Conservation (phyloP, 2,113 vertebrate species). For the Vireo altiloquus region DNA sequence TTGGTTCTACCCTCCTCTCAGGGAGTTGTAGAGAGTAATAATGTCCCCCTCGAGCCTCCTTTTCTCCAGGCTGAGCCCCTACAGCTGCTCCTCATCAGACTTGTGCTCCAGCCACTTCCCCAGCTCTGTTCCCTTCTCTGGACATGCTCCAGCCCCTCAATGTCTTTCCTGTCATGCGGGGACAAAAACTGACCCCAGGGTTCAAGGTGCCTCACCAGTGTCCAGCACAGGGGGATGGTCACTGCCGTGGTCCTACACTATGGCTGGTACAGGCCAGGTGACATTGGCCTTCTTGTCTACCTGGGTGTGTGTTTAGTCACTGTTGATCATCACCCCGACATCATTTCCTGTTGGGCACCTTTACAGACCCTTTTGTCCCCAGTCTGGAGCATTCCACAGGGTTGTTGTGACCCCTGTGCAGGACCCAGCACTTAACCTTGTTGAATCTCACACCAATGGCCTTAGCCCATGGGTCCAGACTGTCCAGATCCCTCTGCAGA, state of each 20-base stretch:
- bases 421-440: not conserved
- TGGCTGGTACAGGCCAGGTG: not conserved
- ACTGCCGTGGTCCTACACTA: not conserved
- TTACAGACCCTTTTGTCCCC: not conserved
- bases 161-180: not conserved
- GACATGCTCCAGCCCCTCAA: not conserved
- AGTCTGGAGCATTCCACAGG: not conserved
- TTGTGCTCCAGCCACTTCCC: not conserved
- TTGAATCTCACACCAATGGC: not conserved
- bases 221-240: not conserved
- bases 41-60: not conserved
- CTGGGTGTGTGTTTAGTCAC: not conserved
- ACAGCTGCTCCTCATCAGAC: not conserved
- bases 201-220: not conserved
- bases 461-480: not conserved
- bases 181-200: not conserved
- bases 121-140: not conserved
- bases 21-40: not conserved
- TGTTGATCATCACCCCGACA: not conserved
- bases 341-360: not conserved
- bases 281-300: not conserved
- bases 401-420: not conserved
- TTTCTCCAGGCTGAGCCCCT: not conserved
- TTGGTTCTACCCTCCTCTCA: not conserved
- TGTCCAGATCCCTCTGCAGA: not conserved